Base-by-base conservation (phyloP, 2,888 invertebrate species). In the Brenthis daphne region DNA sequence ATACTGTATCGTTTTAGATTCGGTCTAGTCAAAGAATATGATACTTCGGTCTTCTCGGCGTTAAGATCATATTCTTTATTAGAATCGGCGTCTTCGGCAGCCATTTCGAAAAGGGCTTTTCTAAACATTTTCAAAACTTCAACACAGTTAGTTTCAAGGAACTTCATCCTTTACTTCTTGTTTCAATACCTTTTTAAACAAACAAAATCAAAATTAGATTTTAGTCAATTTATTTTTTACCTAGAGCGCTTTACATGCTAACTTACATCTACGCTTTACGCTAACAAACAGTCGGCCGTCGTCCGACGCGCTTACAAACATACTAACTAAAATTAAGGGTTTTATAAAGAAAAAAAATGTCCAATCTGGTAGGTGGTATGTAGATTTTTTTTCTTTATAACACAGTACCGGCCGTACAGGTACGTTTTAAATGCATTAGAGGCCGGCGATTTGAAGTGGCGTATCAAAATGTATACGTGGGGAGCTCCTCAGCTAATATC, bases 121-220 rank as follows among this genome's bases (percentile, higher is more conserved):
- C 85, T 85, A 89, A 90, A 92, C 83, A 90, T 90, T 91, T 92
- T 90, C 90, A 89, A 91, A 88, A 92, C 92, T 93, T 92, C 91
- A 90, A 92, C 86, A 90, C 87, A 92, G 89, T 87, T 89, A 91
- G 85, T 89, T 91, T 92, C 92, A 92, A 92, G 91, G 92, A 92
- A 94, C 94, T 94, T 96, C 95, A 96, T 95, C 96, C 96, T 95
- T 95, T 94, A 95, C 95, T 95, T 95, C 96, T 95, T 95, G 95
- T 95, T 95, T 95, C 95, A 95, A 95, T 95, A 95, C 96, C 96
- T 96, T 96, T 94, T 95, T 94, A 95, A 96, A 95, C 95, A 95
- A 95, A 95, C 95, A 95, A 95, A 96, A 94, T 94, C 92, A 93
- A 93, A 88, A 94, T 94, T 94, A 94, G 94, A 94, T 90, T 93